A percentile compares a stretch with the other conserved stretches of the same genome.
Evolutionary conservation across 2,113 vertebrate genomes (phyloP).

Genomic region (Picathartes gymnocephalus): DNA sequence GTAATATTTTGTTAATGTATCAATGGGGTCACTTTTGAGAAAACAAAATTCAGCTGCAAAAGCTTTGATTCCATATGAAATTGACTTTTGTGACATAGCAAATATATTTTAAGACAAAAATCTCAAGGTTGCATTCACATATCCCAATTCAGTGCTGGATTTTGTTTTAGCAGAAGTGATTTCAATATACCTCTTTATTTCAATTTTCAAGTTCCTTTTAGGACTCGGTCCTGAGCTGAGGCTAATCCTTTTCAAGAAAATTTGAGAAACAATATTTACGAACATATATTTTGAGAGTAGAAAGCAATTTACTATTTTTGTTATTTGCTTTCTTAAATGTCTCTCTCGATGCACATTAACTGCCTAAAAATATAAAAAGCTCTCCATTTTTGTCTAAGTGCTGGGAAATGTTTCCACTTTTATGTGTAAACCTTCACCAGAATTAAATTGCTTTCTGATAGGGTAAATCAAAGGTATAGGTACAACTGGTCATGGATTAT

Average conservation of each 20-base stretch:
- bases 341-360: not conserved
- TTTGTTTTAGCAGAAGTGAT: not conserved
- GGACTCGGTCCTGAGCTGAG: not conserved
- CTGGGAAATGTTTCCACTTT: not conserved
- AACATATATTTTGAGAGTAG: not conserved
- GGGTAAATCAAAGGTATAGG: not conserved
- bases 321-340: not conserved
- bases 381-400: accelerated
- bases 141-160: not conserved
- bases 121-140: not conserved
- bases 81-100: not conserved
- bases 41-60: not conserved
- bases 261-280: not conserved
- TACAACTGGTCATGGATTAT: not conserved
- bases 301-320: not conserved
- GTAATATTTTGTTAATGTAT: not conserved
- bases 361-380: not conserved
- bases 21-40: not conserved
- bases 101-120: not conserved
- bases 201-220: not conserved
- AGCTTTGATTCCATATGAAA: not conserved
- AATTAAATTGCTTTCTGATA: not conserved
- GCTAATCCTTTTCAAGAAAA: not conserved
- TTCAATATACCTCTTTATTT: not conserved
- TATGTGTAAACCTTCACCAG: not conserved